These are phyloP conservation scores for Bambusicola thoracicus DNA, from an alignment of 2,113 vertebrate species.

Conservation along the genomic window DNA sequence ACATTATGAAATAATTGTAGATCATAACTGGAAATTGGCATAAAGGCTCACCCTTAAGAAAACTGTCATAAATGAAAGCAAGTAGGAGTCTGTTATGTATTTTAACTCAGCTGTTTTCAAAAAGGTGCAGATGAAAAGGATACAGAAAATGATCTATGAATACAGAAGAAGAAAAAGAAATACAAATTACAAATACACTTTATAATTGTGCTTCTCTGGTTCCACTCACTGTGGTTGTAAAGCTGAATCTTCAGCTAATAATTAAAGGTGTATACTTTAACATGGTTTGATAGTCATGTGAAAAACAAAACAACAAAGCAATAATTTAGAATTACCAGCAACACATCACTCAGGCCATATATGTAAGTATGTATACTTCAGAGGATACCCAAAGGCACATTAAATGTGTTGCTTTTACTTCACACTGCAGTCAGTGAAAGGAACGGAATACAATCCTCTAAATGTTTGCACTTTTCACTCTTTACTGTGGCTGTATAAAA, in stretches of 20 bases:
- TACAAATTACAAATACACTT: neutral
- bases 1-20: neutral
- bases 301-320: conserved; percentile 12
- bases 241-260: neutral
- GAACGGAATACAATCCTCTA: neutral
- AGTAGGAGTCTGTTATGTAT: conserved; percentile 41
- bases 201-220: neutral
- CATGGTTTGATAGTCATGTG: neutral
- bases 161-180: neutral
- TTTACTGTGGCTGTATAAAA: neutral
- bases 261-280: neutral
- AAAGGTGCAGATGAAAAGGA: conserved; percentile 13
- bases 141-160: neutral
- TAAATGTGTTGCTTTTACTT: neutral
- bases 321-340: neutral
- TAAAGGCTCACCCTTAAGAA: conserved; percentile 22
- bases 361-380: neutral
- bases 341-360: neutral
- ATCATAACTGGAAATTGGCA: conserved; percentile 45
- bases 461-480: neutral
- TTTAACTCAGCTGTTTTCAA: conserved; percentile 29
- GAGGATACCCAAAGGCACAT: neutral
- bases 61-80: conserved; percentile 42
- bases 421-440: neutral
- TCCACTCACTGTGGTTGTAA: neutral